These are phyloP conservation scores for Laticauda laticaudata DNA, from an alignment of 2,113 vertebrate genomes.

Conservation along the genomic window DNA sequence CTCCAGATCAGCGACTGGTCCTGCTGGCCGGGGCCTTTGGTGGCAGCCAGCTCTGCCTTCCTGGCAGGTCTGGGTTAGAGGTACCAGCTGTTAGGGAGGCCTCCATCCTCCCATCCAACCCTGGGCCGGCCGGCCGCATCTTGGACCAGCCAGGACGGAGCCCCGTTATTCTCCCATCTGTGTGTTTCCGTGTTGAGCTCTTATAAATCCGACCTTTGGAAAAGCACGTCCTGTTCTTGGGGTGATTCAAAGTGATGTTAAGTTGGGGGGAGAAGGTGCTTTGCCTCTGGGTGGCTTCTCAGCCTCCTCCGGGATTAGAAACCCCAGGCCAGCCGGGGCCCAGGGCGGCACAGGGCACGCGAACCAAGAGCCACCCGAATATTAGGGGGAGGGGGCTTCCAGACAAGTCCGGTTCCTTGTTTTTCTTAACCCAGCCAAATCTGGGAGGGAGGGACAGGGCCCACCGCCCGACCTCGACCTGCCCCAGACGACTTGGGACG, in stretches of 20 bases:
- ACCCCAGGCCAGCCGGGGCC: rapidly evolving
- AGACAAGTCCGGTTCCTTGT: not conserved
- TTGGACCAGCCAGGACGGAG: not conserved
- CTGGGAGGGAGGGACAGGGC: not conserved
- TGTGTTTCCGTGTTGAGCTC: not conserved
- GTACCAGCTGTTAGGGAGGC: not conserved
- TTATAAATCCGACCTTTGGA: not conserved
- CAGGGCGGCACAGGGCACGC: rapidly evolving
- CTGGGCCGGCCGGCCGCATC: not conserved
- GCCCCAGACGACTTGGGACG: not conserved
- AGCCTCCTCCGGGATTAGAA: not conserved
- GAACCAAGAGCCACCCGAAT: not conserved
- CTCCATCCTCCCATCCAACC: not conserved
- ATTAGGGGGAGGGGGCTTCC: not conserved
- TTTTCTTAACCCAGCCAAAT: not conserved
- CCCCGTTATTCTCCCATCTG: not conserved
- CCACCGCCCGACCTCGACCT: not conserved
- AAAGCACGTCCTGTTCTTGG: not conserved
- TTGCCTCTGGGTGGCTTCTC: not conserved
- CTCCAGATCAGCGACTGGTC: not conserved
- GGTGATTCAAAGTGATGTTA: not conserved
- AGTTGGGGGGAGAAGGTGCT: not conserved
- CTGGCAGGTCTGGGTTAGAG: too few relatives aligned
- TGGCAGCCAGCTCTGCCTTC: not conserved
- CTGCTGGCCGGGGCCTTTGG: not conserved